Base-by-base conservation (phyloP, 2,113 vertebrate species). In the Miniopterus natalensis region DNA sequence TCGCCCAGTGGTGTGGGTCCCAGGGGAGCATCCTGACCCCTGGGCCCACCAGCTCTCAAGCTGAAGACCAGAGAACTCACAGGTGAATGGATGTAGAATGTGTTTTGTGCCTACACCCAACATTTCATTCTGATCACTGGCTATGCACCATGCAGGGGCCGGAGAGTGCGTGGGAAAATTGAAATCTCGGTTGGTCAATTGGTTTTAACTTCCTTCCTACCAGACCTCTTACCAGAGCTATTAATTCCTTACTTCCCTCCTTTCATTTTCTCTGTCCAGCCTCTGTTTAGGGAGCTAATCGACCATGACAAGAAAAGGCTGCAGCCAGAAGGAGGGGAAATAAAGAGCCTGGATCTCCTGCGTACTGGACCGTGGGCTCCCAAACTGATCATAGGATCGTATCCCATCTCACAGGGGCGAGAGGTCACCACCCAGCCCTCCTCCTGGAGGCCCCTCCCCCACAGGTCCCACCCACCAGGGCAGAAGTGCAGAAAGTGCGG, bases 221-320 rank as follows among this genome's bases (percentile, higher is more conserved):
- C 51, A 94, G 84, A 81, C n/a, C 85, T 96, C 93, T 93, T 13
- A 61, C 45, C 27, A 51, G 87, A 81, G 55, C 59, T 63, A 17
- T 84, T 87, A 10, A 14, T 70, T 96, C 53, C 61, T 71, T 65
- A 27, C 83, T 94, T 95, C 81, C n/a, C 81, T 92, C 55, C 77
- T 95, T 95, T 94, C 18, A 10, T 92, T 90, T 90, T 95, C 81
- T 88, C 68, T 65, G 23, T 53, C 84, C 83, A 92, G 2, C 13
- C 68, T 95, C 80, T 84, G 6, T 71, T 92, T 57, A 66, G 47
- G 23, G 71, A 93, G n/a, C 53, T 68, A 87, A 89, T 66, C 49
- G 86, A 25, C 85, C 18, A 5, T 31, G 51, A 36, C 68, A 66
- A 73, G 78, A 61, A 71, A 94, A 92, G 20, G 21, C 79, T 11